These are phyloP conservation scores for Synergus umbraculus DNA, from an alignment of 2,888 invertebrate genomes.

Conservation along the genomic window DNA sequence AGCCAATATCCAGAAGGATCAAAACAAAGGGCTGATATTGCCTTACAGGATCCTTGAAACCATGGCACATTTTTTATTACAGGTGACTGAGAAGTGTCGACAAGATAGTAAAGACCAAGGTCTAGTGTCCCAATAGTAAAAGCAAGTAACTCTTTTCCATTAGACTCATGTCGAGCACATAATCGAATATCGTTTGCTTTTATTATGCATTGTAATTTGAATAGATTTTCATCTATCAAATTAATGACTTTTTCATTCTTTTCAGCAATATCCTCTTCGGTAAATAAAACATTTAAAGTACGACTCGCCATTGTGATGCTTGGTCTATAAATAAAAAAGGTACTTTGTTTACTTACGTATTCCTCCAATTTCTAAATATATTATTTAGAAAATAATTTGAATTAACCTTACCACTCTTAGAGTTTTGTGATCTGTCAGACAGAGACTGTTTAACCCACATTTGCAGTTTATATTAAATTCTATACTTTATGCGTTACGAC, in stretches of 20 bases:
- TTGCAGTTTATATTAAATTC: not conserved
- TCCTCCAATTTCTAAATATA: not conserved
- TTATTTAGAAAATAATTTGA: not conserved
- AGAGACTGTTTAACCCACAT: not conserved
- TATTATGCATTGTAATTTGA: conserved; percentile 71
- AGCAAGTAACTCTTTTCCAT: conserved; percentile 68
- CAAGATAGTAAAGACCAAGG: conserved; percentile 71
- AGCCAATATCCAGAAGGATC: conserved; percentile 91
- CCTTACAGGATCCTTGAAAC: conserved; percentile 70
- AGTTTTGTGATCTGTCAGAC: not conserved
- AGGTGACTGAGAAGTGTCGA: conserved; percentile 61
- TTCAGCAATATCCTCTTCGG: conserved; percentile 1
- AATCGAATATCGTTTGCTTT: conserved; percentile 68
- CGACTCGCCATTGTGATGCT: conserved; percentile 35
- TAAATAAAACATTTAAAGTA: conserved; percentile 16
- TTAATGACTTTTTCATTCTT: conserved; percentile 45
- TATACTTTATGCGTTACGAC: not conserved
- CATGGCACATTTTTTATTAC: conserved; percentile 72
- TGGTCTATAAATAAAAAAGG: not conserved
- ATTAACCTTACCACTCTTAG: not conserved
- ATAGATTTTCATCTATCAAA: conserved; percentile 65
- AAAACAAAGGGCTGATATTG: conserved; percentile 83
- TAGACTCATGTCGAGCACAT: conserved; percentile 69
- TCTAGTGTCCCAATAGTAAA: conserved; percentile 69
- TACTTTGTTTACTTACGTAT: not conserved